A percentile compares a stretch with the other conserved stretches of the same genome.
Evolutionary conservation across 2,113 vertebrate species (phyloP).

Genomic region (Dipodomys merriami): DNA sequence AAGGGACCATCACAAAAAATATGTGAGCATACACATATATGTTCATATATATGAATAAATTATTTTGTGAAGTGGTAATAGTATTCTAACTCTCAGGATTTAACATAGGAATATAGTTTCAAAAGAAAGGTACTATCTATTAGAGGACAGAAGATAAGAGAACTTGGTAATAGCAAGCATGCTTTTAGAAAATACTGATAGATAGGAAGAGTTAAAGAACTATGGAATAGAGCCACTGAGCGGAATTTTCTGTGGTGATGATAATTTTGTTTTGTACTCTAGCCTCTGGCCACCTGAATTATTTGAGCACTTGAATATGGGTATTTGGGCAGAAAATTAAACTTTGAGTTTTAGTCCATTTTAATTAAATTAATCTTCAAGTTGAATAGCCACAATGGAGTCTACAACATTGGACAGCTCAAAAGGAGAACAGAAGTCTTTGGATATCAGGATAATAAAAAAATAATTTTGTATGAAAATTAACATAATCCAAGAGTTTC

Average conservation of each 20-base stretch:
- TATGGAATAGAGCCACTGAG: neutral
- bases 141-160: neutral
- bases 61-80: neutral
- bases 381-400: neutral
- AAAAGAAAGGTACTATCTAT: neutral
- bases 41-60: neutral
- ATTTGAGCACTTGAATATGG: neutral
- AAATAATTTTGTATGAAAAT: conserved; percentile 19
- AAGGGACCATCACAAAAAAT: no score
- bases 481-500: neutral
- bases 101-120: neutral
- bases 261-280: neutral
- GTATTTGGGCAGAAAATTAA: neutral
- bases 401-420: neutral
- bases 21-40: no score
- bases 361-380: conserved; percentile 11
- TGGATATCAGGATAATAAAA: neutral
- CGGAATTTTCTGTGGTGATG: neutral
- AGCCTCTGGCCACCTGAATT: neutral
- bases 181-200: neutral
- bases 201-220: neutral
- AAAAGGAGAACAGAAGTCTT: neutral
- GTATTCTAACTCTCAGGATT: neutral
- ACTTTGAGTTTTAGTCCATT: neutral
- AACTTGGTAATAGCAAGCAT: neutral